phyloP scores from a whole-genome alignment of 2,888 invertebrate genomes.

The Polyommatus iphigenia region DNA sequence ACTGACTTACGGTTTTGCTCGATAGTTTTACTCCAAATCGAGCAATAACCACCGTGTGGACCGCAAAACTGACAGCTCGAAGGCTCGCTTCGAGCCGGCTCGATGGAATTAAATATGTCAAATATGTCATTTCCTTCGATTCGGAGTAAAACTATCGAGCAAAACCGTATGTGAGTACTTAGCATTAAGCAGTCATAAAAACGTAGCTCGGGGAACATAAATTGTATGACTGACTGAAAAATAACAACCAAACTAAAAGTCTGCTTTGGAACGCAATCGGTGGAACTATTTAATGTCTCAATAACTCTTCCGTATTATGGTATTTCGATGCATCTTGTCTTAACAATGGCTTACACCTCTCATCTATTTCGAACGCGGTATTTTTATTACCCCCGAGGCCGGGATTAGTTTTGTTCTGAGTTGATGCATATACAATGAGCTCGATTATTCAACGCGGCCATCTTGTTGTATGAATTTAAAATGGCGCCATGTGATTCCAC shows the following conservation, averaged over 20 bases:
- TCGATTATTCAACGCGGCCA: slow-evolving; percentile 71
- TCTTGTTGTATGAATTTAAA: slow-evolving; percentile 67
- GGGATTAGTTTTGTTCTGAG: slow-evolving; percentile 79
- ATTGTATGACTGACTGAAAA: neutral
- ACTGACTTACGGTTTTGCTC: no score
- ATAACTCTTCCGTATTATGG: neutral
- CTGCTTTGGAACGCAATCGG: neutral
- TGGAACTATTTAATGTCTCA: neutral
- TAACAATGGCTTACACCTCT: slow-evolving; percentile 77
- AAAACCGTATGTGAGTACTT: no score
- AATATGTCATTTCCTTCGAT: no score
- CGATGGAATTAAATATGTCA: no score
- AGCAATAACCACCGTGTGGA: no score
- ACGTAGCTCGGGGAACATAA: neutral
- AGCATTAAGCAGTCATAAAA: no score
- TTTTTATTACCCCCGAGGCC: slow-evolving; percentile 75
- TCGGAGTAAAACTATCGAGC: no score
- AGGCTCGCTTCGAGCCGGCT: no score
- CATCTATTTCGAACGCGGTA: slow-evolving; percentile 75
- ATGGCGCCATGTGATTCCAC: slow-evolving; percentile 52
- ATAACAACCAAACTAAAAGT: neutral
- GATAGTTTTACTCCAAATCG: no score
- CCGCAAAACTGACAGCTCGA: no score
- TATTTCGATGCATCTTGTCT: slow-evolving; percentile 47
- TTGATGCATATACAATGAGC: slow-evolving; percentile 79